phyloP scores from a whole-genome alignment of 2,888 invertebrate species.

The Seladonia tumulorum region DNA sequence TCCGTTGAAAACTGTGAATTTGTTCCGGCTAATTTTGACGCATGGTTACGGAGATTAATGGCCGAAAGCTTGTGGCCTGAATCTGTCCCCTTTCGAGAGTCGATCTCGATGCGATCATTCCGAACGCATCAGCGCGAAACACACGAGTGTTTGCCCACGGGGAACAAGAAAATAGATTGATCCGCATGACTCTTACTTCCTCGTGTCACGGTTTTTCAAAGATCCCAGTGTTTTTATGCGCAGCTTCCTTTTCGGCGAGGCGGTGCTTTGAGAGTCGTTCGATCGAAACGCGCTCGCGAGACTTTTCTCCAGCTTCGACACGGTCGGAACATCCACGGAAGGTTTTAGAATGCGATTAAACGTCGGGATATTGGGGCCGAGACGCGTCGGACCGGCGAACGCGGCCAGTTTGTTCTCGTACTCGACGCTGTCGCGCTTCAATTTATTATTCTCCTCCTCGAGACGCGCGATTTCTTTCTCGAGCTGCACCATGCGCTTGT shows the following conservation, averaged over 20 bases:
- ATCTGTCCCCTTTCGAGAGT: conserved; percentile 29
- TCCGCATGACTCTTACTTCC: conserved; percentile 29
- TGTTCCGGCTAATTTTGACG: not conserved
- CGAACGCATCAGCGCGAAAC: not conserved
- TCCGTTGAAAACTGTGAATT: conserved; percentile 5
- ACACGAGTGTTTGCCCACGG: conserved; percentile 40
- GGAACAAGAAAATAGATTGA: conserved; percentile 31
- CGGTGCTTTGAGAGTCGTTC: not conserved
- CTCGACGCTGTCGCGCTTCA: conserved; percentile 63
- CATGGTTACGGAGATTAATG: conserved; percentile 36
- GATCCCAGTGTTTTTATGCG: not conserved
- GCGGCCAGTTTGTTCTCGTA: conserved; percentile 55
- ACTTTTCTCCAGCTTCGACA: conserved; percentile 28
- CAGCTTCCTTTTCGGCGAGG: not conserved
- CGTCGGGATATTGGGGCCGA: conserved; percentile 36
- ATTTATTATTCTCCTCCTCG: conserved; percentile 57
- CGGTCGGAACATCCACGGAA: conserved; percentile 5
- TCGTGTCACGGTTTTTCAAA: conserved; percentile 19
- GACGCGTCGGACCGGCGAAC: conserved; percentile 32
- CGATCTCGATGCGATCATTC: conserved; percentile 21
- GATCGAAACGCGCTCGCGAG: not conserved
- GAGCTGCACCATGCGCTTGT: conserved; percentile 51
- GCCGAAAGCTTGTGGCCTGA: conserved; percentile 26
- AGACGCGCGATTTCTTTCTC: conserved; percentile 53
- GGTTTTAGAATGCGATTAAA: conserved; percentile 28